Evolutionary conservation across 2,797 vertebrate species (phyloP).

Genomic region (Micromesistius poutassou): DNA sequence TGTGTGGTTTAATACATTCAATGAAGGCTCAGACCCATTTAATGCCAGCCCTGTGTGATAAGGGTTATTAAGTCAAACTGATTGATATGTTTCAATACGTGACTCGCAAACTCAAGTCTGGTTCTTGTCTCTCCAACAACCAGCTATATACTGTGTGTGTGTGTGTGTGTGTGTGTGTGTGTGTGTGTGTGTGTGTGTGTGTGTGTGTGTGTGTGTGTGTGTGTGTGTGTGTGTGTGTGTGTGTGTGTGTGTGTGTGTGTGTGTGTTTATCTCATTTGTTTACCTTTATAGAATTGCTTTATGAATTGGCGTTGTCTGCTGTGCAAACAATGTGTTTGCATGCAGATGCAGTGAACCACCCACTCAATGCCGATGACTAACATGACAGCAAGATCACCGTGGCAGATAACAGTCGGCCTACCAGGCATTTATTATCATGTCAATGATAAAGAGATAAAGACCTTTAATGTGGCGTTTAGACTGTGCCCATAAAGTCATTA

Average conservation of each 20-base stretch:
- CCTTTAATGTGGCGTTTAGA: constrained; percentile 28
- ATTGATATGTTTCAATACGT: too few relatives aligned
- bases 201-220: too few relatives aligned
- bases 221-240: too few relatives aligned
- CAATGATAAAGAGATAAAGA: constrained; percentile 29
- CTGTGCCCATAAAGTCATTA: constrained; percentile 7
- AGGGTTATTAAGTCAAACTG: too few relatives aligned
- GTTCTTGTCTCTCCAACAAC: too few relatives aligned
- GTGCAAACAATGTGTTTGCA: neutral
- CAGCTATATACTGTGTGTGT: too few relatives aligned
- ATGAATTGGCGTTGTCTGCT: neutral
- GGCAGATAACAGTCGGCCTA: constrained; percentile 17
- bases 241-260: too few relatives aligned
- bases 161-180: too few relatives aligned
- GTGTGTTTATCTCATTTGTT: neutral
- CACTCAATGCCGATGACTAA: neutral
- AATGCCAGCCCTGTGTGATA: too few relatives aligned
- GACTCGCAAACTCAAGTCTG: too few relatives aligned
- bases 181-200: too few relatives aligned
- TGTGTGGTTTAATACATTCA: neutral
- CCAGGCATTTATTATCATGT: constrained; percentile 41
- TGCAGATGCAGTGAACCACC: neutral
- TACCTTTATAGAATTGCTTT: neutral
- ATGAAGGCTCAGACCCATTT: neutral
- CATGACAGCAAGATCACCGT: neutral